Evolutionary conservation across 1,140 invertebrate species (phyloP).

Genomic region (Lordiphosa mommai): DNA sequence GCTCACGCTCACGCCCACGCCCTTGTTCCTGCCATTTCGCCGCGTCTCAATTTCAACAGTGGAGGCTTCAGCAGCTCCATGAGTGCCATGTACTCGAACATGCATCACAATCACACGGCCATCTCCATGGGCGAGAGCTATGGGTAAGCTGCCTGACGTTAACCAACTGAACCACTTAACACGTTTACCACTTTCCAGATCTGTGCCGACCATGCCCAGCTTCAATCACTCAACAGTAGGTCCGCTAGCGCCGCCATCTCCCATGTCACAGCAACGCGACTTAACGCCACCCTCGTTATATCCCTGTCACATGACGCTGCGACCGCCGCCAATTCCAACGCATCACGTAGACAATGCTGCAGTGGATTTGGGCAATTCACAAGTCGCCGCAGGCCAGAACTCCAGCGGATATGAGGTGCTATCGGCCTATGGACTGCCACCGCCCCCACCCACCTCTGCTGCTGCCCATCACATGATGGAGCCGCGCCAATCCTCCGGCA

Average conservation of each 20-base stretch:
- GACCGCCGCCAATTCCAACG: conserved; percentile 36
- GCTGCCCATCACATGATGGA: conserved; percentile 34
- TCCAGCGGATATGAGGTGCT: conserved; percentile 48
- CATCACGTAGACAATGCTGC: conserved; percentile 28
- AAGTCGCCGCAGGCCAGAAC: conserved; percentile 16
- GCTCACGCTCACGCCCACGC: conserved; percentile 24
- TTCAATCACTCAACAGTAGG: conserved; percentile 64
- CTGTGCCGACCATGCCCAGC: conserved; percentile 58
- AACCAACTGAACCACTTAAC: not conserved
- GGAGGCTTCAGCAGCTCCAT: conserved; percentile 62
- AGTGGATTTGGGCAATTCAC: conserved; percentile 1
- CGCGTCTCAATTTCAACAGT: conserved; percentile 67
- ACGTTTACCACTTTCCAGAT: conserved; percentile 20
- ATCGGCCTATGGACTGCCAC: conserved; percentile 47
- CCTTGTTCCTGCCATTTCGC: conserved; percentile 62
- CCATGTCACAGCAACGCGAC: conserved; percentile 67
- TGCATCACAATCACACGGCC: conserved; percentile 64
- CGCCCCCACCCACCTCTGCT: conserved; percentile 20
- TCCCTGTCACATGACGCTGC: conserved; percentile 69
- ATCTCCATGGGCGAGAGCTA: conserved; percentile 72
- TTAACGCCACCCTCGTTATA: conserved; percentile 71
- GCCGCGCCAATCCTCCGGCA: conserved; percentile 23
- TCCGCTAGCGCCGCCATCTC: conserved; percentile 53
- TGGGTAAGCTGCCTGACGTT: conserved; percentile 38
- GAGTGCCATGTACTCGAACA: conserved; percentile 74